Base-by-base conservation (phyloP, 1,140 invertebrate species). In the Drosophila nigromelanica region DNA sequence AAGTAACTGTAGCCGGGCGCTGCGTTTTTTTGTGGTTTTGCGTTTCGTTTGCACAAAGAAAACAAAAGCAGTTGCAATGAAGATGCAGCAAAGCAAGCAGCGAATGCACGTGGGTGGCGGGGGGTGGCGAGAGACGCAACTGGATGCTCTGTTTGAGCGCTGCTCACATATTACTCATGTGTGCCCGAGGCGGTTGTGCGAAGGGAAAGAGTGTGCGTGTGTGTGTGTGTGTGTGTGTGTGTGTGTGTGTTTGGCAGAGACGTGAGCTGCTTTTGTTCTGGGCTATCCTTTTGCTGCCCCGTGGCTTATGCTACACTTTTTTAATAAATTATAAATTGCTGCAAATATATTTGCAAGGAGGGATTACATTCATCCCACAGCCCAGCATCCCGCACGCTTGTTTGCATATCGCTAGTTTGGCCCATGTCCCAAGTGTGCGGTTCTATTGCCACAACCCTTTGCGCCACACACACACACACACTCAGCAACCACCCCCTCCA, bases 261-360 rank as follows among this genome's bases (percentile, higher is more conserved):
- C 55, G 64, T 69, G 30, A 40, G 61, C 40, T 62, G 70, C 51
- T 67, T 71, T 68, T 78, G 81, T 73, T 70, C 78, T 69, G 55
- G 21, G 47, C 56, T 62, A 56, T 71, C 64, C 55, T 48, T 69
- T 62, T 67, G 69, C 81, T 81, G 78, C 66, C 81, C 81, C 78
- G 59, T 86, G 75, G 81, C 82, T 87, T 80, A 64, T 70, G 76
- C 78, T 87, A 70, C 77, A 89, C 78, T 89, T 87, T 86, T 87
- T 87, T 87, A 87, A 87, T 87, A 87, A 87, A 87, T 87, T 87
- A 87, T 87, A 87, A 87, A 87, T 87, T 87, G 80, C 72, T 79
- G 82, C 78, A 86, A 86, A 86, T 86, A 87, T 86, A 87, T 86
- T 86, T 86, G 82, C 82, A 78, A 78, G 83, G 75, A 76, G 82